Conservation (phyloP, 2,113 vertebrate species). For the Clarias macrocephalus region DNA sequence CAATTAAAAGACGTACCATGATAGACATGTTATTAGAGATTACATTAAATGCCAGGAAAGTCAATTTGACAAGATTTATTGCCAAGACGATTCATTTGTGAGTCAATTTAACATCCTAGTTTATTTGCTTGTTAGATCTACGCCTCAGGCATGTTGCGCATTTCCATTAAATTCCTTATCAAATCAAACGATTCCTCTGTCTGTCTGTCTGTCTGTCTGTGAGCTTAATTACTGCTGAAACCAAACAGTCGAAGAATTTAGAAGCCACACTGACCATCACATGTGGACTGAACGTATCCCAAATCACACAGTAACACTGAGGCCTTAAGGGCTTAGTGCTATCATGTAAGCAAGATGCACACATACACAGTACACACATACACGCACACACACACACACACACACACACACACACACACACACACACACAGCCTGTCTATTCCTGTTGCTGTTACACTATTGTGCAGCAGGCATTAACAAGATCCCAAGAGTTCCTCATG, state of each 20-base stretch:
- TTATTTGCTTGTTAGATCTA: not conserved
- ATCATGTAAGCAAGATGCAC: not conserved
- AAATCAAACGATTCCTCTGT: not conserved
- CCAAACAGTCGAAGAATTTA: not conserved
- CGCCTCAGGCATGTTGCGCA: not conserved
- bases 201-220: not conserved
- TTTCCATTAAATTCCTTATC: not conserved
- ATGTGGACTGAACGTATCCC: not conserved
- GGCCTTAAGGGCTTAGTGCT: not conserved
- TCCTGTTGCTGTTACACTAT: not conserved
- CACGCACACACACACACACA: not conserved
- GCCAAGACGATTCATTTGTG: not conserved
- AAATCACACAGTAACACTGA: not conserved
- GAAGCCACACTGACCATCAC: not conserved
- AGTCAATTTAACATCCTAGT: not conserved
- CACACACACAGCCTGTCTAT: not conserved
- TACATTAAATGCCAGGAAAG: not conserved
- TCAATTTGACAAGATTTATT: not conserved
- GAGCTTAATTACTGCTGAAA: not conserved
- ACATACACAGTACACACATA: not conserved
- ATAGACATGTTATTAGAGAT: not conserved
- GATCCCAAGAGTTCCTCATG: constrained; percentile 27
- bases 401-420: not conserved
- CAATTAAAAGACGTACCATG: not conserved
- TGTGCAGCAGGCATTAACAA: constrained; percentile 30